Conservation (phyloP, 2,797 vertebrate genomes). For the Sebastes steindachneri region DNA sequence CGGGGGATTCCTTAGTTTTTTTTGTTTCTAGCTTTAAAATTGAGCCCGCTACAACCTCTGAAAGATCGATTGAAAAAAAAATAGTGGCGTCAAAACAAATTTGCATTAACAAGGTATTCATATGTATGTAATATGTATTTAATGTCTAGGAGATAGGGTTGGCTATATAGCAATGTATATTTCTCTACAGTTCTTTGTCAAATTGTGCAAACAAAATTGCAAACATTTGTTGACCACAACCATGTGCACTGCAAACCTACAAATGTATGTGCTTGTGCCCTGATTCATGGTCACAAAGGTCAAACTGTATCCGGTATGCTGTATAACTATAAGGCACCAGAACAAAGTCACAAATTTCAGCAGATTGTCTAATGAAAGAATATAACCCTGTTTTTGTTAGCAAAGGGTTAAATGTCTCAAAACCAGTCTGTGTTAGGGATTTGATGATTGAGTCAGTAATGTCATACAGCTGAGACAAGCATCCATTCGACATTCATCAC, state of each 20-base stretch:
- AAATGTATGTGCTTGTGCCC: neutral
- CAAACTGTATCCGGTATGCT: neutral
- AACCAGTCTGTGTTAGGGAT: neutral
- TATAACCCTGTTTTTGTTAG: neutral
- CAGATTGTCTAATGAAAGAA: neutral
- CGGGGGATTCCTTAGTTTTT: no score
- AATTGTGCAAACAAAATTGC: neutral
- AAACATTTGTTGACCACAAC: neutral
- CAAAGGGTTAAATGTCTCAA: neutral
- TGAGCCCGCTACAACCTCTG: no score
- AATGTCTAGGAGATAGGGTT: no score
- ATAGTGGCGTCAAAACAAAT: accelerated
- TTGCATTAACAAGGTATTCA: no score
- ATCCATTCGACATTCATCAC: neutral
- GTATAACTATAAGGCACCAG: no score
- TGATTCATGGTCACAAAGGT: neutral
- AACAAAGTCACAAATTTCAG: neutral
- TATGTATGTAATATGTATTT: no score
- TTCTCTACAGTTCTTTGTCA: neutral
- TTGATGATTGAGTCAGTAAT: neutral
- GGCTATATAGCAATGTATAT: no score
- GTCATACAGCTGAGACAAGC: neutral
- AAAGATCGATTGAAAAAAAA: no score
- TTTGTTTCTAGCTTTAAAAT: no score
- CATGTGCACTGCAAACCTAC: neutral